Base-by-base conservation (phyloP, 1,140 invertebrate species). In the Pseudobourletiella spinata region DNA sequence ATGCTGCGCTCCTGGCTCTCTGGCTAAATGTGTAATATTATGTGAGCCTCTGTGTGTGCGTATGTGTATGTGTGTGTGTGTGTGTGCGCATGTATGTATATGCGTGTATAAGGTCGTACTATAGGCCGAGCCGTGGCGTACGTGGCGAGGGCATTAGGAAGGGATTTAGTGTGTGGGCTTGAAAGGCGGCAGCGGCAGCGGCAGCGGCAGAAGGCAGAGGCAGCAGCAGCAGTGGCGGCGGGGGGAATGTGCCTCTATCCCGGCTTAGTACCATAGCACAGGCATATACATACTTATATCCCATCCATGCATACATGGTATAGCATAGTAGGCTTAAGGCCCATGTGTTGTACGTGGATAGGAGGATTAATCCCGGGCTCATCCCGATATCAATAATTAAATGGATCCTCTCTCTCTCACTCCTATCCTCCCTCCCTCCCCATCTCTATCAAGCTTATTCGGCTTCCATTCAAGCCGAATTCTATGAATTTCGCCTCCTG, bases 351-450 rank as follows among this genome's bases (percentile, higher is more conserved):
- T 39, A 11, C 32, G 32, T 48, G 46, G 46, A 25, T 22, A 8
- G 25, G 50, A 26, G 50, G 50, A 25, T 54, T 54, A 54, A 54
- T 54, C 50, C 50, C 3, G 4, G 25, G 50, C 50, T 54, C 50
- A 54, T 54, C 50, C 50, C 25, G 50, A 54, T 54, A 54, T 54
- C 50, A 54, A 54, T 54, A 54, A 54, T 54, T 54, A 54, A 54
- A 54, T 54, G 50, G 50, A 54, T 54, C 44, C 44, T 48, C 32
- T 48, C 44, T 48, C 11, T 39, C 11, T 11, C n/a, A 11, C 35
- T 39, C 35, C 35, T 39, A 39, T n/a, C 35, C 35, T 11, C 11
- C 35, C n/a, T 39, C n/a, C 11, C 35, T 11, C 11, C 35, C 35
- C 35, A 39, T 39, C n/a, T n/a, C 11, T 39, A n/a, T n/a, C 11